phyloP scores from a whole-genome alignment of 1,140 invertebrate species.

The Drosophila mayri region DNA sequence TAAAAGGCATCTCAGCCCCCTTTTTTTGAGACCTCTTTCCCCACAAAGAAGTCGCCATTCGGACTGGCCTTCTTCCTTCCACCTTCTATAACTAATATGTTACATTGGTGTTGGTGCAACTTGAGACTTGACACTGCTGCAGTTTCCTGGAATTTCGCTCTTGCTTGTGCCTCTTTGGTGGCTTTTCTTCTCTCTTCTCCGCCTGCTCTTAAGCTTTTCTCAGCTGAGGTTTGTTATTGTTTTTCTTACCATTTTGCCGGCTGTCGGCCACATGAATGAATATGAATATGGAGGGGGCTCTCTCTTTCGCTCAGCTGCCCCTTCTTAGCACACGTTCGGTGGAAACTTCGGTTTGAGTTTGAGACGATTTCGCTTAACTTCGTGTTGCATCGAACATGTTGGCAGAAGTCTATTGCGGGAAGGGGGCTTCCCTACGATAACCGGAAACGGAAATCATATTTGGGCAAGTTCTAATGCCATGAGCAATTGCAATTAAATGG shows the following conservation, averaged over 20 bases:
- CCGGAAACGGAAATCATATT: constrained; percentile 73
- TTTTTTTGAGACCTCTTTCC: neutral
- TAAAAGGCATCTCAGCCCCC: constrained; percentile 33
- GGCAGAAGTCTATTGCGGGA: neutral
- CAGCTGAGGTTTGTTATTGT: constrained; percentile 81
- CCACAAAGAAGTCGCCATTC: constrained; percentile 44
- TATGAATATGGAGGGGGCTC: constrained; percentile 47
- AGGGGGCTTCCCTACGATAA: constrained; percentile 6
- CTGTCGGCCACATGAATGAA: constrained; percentile 72
- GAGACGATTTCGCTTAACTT: constrained; percentile 40
- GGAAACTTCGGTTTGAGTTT: constrained; percentile 39
- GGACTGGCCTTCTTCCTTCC: constrained; percentile 25
- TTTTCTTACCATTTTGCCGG: constrained; percentile 76
- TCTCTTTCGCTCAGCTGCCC: neutral
- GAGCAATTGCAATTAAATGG: constrained; percentile 48
- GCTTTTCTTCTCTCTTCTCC: constrained; percentile 22
- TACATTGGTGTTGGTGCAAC: constrained; percentile 41
- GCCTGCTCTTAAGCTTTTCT: constrained; percentile 65
- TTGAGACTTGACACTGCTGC: constrained; percentile 52
- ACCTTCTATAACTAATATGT: constrained; percentile 18
- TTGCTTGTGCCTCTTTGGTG: constrained; percentile 14
- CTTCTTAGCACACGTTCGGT: constrained; percentile 39
- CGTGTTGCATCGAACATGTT: constrained; percentile 75
- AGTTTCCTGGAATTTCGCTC: constrained; percentile 34
- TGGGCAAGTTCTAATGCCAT: constrained; percentile 58